phyloP scores from a whole-genome alignment of 2,888 invertebrate species.

The Amblyjoppa fuscipennis region DNA sequence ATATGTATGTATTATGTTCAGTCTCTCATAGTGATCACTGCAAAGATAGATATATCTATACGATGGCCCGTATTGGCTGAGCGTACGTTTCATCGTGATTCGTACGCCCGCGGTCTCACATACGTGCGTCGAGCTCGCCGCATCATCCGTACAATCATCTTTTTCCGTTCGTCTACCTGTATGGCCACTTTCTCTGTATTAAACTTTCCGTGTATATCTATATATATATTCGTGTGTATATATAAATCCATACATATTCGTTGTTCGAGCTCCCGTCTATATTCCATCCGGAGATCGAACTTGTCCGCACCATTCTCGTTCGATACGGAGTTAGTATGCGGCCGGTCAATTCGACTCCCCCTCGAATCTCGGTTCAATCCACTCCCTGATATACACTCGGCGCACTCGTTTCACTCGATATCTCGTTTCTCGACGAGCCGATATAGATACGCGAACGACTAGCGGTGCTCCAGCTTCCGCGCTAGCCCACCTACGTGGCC shows the following conservation, averaged over 20 bases:
- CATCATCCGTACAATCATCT: conserved; percentile 25
- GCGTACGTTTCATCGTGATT: conserved; percentile 28
- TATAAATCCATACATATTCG: not conserved
- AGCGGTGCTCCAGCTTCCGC: conserved; percentile 49
- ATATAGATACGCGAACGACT: conserved; percentile 71
- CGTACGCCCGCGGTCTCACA: conserved; percentile 24
- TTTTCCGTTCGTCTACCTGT: conserved; percentile 6
- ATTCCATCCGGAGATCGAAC: conserved; percentile 46
- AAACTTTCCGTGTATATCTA: conserved; percentile 18
- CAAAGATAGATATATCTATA: conserved; percentile 39
- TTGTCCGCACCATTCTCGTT: conserved; percentile 59
- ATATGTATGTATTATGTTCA: conserved; percentile 54
- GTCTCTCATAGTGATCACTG: conserved; percentile 57
- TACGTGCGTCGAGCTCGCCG: conserved; percentile 40
- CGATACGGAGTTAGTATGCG: conserved; percentile 29
- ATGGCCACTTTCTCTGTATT: conserved; percentile 17
- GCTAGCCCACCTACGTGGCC: conserved; percentile 62
- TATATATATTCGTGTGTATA: not conserved
- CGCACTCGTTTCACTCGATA: conserved; percentile 63
- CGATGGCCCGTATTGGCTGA: not conserved
- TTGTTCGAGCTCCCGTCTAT: conserved; percentile 35
- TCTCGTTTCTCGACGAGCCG: conserved; percentile 66
- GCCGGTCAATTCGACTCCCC: conserved; percentile 57
- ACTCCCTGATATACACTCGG: conserved; percentile 42
- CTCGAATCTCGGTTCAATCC: conserved; percentile 58